Conservation (phyloP, 2,113 vertebrate species). For the Megalops atlanticus region DNA sequence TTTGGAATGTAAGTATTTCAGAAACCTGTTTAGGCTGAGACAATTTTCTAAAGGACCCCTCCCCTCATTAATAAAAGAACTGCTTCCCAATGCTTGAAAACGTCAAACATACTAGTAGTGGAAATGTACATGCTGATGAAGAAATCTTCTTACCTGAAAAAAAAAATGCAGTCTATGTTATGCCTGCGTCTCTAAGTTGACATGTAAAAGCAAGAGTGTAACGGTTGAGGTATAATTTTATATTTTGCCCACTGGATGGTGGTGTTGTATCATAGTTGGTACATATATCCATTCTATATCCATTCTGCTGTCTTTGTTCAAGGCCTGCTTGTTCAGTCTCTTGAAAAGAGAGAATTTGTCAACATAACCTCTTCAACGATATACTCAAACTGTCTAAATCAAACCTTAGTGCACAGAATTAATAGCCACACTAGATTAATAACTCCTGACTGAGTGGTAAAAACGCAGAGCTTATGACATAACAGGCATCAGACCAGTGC, state of each 20-base stretch:
- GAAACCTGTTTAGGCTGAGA: too few relatives aligned
- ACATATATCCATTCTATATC: slow-evolving; percentile 3
- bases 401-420: slow-evolving; percentile 66
- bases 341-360: slow-evolving; percentile 58
- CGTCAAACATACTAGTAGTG: too few relatives aligned
- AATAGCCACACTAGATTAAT: slow-evolving; percentile 67
- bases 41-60: too few relatives aligned
- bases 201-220: background rate
- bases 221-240: background rate
- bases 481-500: slow-evolving; percentile 63
- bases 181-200: background rate
- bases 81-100: too few relatives aligned
- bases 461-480: slow-evolving; percentile 60
- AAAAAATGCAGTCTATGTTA: background rate
- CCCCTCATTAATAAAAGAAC: too few relatives aligned
- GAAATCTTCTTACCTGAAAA: background rate
- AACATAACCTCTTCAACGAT: slow-evolving; percentile 66
- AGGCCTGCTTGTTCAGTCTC: slow-evolving; percentile 33
- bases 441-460: slow-evolving; percentile 56
- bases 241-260: slow-evolving; percentile 62
- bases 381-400: slow-evolving; percentile 68
- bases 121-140: background rate
- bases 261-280: slow-evolving; percentile 36
- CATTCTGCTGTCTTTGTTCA: background rate
- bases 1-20: too few relatives aligned